Conservation (phyloP, 2,888 invertebrate species). For the Emmelina monodactyla region DNA sequence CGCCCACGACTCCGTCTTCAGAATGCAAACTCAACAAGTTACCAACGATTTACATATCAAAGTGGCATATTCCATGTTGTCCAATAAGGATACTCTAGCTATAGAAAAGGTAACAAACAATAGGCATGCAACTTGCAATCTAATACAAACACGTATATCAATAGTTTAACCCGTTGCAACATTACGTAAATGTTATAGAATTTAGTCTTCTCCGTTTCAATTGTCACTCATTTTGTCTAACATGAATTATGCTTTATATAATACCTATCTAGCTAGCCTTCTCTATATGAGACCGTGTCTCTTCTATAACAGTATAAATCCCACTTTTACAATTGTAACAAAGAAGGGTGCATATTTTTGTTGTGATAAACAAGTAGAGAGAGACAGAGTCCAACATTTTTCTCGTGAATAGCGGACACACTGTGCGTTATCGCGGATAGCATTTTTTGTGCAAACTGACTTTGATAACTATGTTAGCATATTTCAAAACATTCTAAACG, state of each 20-base stretch:
- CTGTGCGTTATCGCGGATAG: neutral
- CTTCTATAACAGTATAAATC: constrained; percentile 52
- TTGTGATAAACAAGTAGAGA: no score
- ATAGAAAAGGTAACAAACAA: constrained; percentile 18
- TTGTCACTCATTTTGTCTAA: constrained; percentile 56
- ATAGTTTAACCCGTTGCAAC: constrained; percentile 56
- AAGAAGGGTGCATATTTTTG: no score
- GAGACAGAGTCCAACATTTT: no score
- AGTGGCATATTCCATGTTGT: neutral
- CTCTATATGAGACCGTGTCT: constrained; percentile 58
- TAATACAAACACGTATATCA: constrained; percentile 48
- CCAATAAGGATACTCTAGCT: no score
- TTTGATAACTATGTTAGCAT: no score
- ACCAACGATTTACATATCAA: neutral
- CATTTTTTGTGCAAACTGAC: constrained; percentile 10
- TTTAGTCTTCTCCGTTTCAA: constrained; percentile 65
- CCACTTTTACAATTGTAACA: constrained; percentile 45
- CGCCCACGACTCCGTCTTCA: neutral
- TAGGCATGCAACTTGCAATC: constrained; percentile 32
- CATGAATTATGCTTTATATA: constrained; percentile 47
- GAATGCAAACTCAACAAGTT: neutral
- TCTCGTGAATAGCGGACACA: neutral
- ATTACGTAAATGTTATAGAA: constrained; percentile 58
- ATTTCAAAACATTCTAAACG: no score
- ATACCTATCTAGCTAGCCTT: constrained; percentile 63